Evolutionary conservation across 2,113 vertebrate species (phyloP), one percentile per base, ranked within the genome.

Genomic region (Malaclemys terrapin): DNA sequence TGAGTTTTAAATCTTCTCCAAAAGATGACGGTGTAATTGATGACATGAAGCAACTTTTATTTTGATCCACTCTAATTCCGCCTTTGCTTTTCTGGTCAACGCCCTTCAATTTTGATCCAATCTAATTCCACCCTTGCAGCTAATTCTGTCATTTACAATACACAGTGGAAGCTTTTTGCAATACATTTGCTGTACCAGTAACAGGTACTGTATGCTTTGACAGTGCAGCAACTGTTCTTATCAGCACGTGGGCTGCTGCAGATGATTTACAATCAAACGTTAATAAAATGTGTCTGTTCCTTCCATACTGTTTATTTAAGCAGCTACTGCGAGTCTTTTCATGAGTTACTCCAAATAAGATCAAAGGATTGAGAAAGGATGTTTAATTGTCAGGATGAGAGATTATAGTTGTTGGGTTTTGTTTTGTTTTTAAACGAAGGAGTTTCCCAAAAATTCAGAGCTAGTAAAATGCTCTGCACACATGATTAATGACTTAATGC

Each of bases 291-390:
- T 91, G 84, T 88, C 95, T 96, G 69, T 93, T 96, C 91, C 56
- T 82, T 91, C 85, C 82, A 45, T 72, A 54, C 86, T 94, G 93
- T 98, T 98, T 97, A 93, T 96, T 98, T 96, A 97, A 95, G 94
- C 89, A 97, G 93, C 97, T 95, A 81, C 91, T 95, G 88, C 75
- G 87, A 91, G 80, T 86, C 89, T 95, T 97, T 97, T 97, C 72
- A 89, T 91, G 88, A 94, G 89, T 96, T 95, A 53, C 65, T 95
- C 93, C 42, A 87, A 97, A 93, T 89, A 92, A 97, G 96, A 98
- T 98, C 97, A 98, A 98, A 98, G 97, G 49, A 19, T 91, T 89
- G 38, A 92, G 78, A 97, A 88, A 95, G 96, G 93, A 95, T 95
- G 84, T 95, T 98, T 96, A 93, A 93, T 35, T 93, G 89, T 96